A percentile compares a stretch with the other conserved stretches of the same genome.
Conservation (phyloP, 1,140 invertebrate genomes). For the Drosophila elegans region DNA sequence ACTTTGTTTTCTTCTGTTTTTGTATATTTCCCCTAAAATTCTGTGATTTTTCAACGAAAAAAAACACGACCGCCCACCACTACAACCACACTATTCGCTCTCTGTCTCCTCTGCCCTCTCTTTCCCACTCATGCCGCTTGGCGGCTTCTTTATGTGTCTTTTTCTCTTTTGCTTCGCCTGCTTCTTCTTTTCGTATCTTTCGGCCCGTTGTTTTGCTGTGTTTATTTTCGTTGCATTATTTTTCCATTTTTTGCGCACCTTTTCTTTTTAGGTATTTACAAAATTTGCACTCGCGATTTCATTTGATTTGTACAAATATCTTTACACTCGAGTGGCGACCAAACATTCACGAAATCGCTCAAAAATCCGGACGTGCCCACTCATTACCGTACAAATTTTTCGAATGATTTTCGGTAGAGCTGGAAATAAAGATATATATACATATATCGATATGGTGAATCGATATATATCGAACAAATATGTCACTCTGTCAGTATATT, state of each 20-base stretch:
- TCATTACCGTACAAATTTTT: constrained; percentile 10
- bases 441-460: no score
- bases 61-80: constrained; percentile 54
- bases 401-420: constrained; percentile 7
- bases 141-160: constrained; percentile 77
- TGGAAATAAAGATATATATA: no score
- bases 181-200: constrained; percentile 17
- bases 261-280: constrained; percentile 26
- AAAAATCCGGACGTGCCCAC: constrained; percentile 30
- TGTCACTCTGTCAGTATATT: no score
- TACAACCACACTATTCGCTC: constrained; percentile 44
- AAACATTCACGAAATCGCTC: constrained; percentile 37
- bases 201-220: constrained; percentile 48
- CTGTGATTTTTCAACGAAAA: constrained; percentile 33
- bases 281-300: constrained; percentile 15
- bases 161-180: constrained; percentile 52
- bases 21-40: constrained; percentile 20
- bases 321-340: constrained; percentile 40
- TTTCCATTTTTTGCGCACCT: constrained; percentile 32
- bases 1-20: constrained; percentile 10
- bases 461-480: no score
- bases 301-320: constrained; percentile 18
- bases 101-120: constrained; percentile 42
- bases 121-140: constrained; percentile 49
- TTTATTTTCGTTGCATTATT: constrained; percentile 41